Evolutionary conservation across 2,797 vertebrate genomes (phyloP).

Genomic region (Pterois miles): DNA sequence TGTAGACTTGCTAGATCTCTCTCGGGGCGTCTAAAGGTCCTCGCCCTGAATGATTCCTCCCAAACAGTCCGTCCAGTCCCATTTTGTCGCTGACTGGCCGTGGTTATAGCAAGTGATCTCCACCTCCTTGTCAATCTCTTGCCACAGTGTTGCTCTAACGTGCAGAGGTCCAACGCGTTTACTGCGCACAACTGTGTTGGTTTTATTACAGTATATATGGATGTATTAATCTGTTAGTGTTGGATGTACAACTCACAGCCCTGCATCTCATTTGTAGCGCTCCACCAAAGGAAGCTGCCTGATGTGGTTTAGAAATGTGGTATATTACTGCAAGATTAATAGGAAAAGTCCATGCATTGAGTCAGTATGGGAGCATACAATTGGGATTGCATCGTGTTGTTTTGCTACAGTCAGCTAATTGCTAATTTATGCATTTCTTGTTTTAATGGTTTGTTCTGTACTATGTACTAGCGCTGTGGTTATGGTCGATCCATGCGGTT

Average conservation of each 20-base stretch:
- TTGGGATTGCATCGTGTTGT: slow-evolving; percentile 43
- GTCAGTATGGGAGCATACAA: slow-evolving; percentile 32
- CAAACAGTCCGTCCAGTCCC: slow-evolving; percentile 38
- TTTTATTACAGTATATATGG: slow-evolving; percentile 41
- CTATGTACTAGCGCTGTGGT: slow-evolving; percentile 57
- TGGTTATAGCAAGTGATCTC: slow-evolving; percentile 44
- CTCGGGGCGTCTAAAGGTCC: slow-evolving; percentile 33
- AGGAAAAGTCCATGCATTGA: slow-evolving; percentile 14
- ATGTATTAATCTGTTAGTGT: slow-evolving; percentile 65
- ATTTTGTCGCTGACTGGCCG: slow-evolving; percentile 50
- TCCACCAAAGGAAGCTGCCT: slow-evolving; percentile 60
- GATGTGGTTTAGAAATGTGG: slow-evolving; percentile 47
- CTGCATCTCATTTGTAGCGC: slow-evolving; percentile 49
- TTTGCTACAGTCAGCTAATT: slow-evolving; percentile 58
- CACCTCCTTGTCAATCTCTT: slow-evolving; percentile 35
- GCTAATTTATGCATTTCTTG: slow-evolving; percentile 68
- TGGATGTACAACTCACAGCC: slow-evolving; percentile 57
- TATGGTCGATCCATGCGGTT: slow-evolving; percentile 24
- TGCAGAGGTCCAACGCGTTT: slow-evolving; percentile 60
- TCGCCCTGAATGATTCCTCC: slow-evolving; percentile 8
- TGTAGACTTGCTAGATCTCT: slow-evolving; percentile 78
- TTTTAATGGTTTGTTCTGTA: slow-evolving; percentile 55
- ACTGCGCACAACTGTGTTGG: slow-evolving; percentile 50
- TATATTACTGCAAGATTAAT: slow-evolving; percentile 42
- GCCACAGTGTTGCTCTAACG: slow-evolving; percentile 51